phyloP scores from a whole-genome alignment of 2,113 vertebrate genomes.

The Mormyrus lacerda region DNA sequence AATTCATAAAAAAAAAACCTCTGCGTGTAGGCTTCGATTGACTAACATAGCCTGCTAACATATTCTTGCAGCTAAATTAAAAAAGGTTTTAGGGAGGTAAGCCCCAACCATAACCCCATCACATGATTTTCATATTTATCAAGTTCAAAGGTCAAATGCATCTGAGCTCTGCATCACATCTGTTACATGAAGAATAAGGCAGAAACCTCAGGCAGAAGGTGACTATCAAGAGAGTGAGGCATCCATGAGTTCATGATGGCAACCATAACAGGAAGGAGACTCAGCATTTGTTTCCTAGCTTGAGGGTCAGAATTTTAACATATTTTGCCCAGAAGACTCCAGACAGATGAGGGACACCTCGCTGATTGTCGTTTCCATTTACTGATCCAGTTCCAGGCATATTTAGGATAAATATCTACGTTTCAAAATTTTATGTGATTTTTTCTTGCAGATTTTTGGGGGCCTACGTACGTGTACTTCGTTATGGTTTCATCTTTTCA shows the following conservation, averaged over 20 bases:
- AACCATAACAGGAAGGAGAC: too few relatives aligned
- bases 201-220: neutral
- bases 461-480: neutral
- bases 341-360: neutral
- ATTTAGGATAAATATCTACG: neutral
- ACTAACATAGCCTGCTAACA: neutral
- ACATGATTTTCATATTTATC: neutral
- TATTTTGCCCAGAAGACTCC: neutral
- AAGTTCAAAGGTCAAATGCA: neutral
- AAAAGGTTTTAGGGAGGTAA: neutral
- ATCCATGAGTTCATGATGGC: too few relatives aligned
- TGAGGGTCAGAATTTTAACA: neutral
- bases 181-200: neutral
- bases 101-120: too few relatives aligned
- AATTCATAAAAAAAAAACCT: neutral
- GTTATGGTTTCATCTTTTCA: neutral
- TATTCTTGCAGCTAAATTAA: neutral
- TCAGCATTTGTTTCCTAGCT: too few relatives aligned
- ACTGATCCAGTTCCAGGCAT: neutral
- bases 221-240: neutral
- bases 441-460: neutral
- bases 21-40: neutral
- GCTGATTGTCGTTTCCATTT: neutral
- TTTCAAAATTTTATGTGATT: neutral
- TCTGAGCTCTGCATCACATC: neutral